phyloP scores from a whole-genome alignment of 2,797 vertebrate genomes.

The Crocidura indochinensis region DNA sequence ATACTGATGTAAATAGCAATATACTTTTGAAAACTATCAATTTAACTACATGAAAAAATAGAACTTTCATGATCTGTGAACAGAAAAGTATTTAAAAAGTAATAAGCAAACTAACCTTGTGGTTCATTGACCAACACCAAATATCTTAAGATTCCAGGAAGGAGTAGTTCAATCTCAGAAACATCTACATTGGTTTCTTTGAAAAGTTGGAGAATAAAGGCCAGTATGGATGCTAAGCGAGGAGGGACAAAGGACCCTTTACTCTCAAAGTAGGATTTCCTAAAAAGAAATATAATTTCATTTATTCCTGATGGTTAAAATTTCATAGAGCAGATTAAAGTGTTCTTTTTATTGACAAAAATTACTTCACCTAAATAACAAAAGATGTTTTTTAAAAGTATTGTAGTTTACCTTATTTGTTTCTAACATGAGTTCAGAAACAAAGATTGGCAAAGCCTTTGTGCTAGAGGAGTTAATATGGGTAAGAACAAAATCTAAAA shows the following conservation, averaged over 20 bases:
- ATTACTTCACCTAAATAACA: background rate
- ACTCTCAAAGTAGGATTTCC: conserved; percentile 95
- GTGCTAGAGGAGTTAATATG: background rate
- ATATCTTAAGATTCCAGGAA: conserved; percentile 94
- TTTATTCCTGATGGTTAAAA: conserved; percentile 58
- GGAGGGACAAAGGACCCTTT: conserved; percentile 94
- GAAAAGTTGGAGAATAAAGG: conserved; percentile 94
- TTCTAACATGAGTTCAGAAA: conserved; percentile 43
- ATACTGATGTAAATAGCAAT: conserved; percentile 17
- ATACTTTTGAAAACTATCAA: background rate
- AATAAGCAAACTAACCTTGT: conserved; percentile 91
- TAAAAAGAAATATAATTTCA: conserved; percentile 86
- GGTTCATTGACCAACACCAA: conserved; percentile 95
- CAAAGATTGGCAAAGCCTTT: background rate
- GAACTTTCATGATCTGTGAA: conserved; percentile 21
- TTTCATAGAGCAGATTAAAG: conserved; percentile 51
- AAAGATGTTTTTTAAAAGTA: conserved; percentile 7
- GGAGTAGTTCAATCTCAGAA: conserved; percentile 90
- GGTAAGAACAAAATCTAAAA: conserved; percentile 50
- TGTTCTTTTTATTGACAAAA: background rate
- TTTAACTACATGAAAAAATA: background rate
- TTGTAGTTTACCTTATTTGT: conserved; percentile 3
- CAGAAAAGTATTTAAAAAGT: conserved; percentile 6
- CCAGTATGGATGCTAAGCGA: conserved; percentile 92
- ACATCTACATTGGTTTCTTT: conserved; percentile 91